A percentile compares a stretch with the other conserved stretches of the same genome.
Conservation (phyloP, 2,113 vertebrate species). For the Gobiocypris rarus region DNA sequence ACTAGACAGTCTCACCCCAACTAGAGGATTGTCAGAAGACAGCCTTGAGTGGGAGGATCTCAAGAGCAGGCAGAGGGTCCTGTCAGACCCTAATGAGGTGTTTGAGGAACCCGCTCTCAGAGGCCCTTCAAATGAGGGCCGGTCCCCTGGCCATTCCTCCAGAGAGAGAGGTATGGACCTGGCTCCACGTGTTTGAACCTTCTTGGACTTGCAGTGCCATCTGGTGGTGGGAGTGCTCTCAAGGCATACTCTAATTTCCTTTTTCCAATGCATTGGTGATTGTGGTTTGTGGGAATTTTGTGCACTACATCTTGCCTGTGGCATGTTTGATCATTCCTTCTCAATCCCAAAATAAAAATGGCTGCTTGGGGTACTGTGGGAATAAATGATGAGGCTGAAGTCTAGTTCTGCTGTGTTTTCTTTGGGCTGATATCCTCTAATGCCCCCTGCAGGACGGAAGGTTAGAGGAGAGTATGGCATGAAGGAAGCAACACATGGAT, state of each 20-base stretch:
- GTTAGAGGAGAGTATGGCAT: conserved; percentile 68
- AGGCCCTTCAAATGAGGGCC: conserved; percentile 44
- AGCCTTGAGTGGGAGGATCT: conserved; percentile 31
- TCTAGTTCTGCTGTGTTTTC: neutral
- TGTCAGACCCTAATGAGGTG: conserved; percentile 65
- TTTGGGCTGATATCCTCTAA: neutral
- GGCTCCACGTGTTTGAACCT: conserved; percentile 49
- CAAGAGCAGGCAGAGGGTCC: conserved; percentile 54
- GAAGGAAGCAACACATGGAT: conserved; percentile 74
- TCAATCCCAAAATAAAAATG: neutral
- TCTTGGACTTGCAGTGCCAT: conserved; percentile 60
- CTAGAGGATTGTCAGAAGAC: conserved; percentile 43
- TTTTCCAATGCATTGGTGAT: neutral
- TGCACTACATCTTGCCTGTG: neutral
- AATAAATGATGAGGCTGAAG: neutral
- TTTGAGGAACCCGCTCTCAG: conserved; percentile 60
- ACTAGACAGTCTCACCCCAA: conserved; percentile 44
- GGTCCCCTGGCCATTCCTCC: conserved; percentile 46
- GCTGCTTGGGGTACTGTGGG: neutral
- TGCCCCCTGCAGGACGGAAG: conserved; percentile 64
- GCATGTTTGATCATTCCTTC: conserved; percentile 13
- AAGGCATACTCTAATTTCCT: conserved; percentile 2
- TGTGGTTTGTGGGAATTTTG: neutral
- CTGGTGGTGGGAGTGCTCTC: conserved; percentile 50
- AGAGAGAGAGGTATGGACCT: conserved; percentile 83